A percentile compares a stretch with the other conserved stretches of the same genome.
These are phyloP conservation scores for Epizoanthus illoricatus DNA, from an alignment of 92 coral and sea anemone species.

Conservation along the genomic window DNA sequence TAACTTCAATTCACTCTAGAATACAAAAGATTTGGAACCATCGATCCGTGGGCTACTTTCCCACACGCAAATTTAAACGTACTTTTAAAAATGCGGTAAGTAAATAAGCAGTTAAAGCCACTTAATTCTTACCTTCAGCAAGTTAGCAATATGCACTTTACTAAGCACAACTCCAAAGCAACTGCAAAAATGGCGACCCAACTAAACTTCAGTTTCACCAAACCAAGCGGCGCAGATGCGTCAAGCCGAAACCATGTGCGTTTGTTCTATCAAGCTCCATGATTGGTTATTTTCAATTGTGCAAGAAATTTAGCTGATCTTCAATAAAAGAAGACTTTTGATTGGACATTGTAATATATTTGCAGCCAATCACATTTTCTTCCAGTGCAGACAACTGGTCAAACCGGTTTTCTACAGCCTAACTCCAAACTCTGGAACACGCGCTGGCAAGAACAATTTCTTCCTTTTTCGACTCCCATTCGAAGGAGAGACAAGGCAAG, in stretches of 20 bases:
- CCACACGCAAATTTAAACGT: neutral
- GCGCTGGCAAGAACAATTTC: neutral
- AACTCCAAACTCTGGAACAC: too few relatives aligned
- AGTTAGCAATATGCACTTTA: neutral
- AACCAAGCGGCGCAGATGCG: too few relatives aligned
- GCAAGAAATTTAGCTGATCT: neutral
- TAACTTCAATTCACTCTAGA: neutral
- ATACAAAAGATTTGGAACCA: neutral
- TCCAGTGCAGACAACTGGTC: neutral
- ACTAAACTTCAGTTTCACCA: neutral
- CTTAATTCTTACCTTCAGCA: neutral
- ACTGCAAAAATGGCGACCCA: neutral
- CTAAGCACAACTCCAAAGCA: too few relatives aligned
- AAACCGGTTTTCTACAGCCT: slow-evolving; percentile 23
- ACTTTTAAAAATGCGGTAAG: neutral
- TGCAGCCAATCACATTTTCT: slow-evolving; percentile 9
- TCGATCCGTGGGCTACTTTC: neutral
- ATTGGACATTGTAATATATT: neutral
- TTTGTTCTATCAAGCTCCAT: neutral
- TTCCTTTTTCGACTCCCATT: neutral
- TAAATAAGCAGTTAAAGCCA: neutral
- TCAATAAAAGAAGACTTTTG: neutral
- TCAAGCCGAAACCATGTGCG: slow-evolving; percentile 20
- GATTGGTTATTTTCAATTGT: slow-evolving; percentile 11
- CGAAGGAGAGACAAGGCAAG: neutral